Percentiles rank a stretch among this genome's conserved stretches.
These are phyloP conservation scores for Channa striata DNA, from an alignment of 2,797 vertebrate genomes.

Conservation along the genomic window DNA sequence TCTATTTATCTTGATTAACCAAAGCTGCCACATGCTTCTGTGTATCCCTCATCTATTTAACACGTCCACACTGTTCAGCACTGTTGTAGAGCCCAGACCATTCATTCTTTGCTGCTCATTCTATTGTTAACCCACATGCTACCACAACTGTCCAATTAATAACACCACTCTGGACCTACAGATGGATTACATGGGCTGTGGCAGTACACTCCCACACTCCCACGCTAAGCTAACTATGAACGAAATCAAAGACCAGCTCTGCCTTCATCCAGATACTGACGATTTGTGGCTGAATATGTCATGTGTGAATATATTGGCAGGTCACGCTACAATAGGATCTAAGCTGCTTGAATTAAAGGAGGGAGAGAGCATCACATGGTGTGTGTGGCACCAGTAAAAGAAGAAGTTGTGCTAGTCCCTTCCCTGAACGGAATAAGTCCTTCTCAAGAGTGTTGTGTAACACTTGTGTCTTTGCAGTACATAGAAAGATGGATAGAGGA, in stretches of 20 bases:
- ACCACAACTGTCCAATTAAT: conserved; percentile 44
- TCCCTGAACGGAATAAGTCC: conserved; percentile 11
- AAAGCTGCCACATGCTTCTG: background rate
- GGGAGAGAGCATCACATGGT: conserved; percentile 10
- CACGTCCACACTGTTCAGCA: background rate
- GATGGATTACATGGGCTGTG: conserved; percentile 41
- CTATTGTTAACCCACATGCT: conserved; percentile 28
- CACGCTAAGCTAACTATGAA: conserved; percentile 19
- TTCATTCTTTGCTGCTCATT: background rate
- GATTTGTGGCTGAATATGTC: conserved; percentile 3
- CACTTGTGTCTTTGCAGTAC: conserved; percentile 21
- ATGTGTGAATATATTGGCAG: conserved; percentile 10
- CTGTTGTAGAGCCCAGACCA: background rate
- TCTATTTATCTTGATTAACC: background rate
- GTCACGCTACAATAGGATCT: background rate
- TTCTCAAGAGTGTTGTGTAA: conserved; percentile 35
- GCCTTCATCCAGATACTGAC: background rate
- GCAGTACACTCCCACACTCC: conserved; percentile 21
- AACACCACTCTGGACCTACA: conserved; percentile 32
- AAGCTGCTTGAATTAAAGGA: conserved; percentile 3
- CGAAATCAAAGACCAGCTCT: conserved; percentile 1
- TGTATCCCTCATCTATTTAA: conserved; percentile 1
- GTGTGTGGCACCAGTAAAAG: conserved; percentile 9
- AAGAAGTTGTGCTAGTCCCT: conserved; percentile 13
- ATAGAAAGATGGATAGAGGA: background rate